Conservation (phyloP, 2,888 invertebrate species). For the Tillus elongatus region DNA sequence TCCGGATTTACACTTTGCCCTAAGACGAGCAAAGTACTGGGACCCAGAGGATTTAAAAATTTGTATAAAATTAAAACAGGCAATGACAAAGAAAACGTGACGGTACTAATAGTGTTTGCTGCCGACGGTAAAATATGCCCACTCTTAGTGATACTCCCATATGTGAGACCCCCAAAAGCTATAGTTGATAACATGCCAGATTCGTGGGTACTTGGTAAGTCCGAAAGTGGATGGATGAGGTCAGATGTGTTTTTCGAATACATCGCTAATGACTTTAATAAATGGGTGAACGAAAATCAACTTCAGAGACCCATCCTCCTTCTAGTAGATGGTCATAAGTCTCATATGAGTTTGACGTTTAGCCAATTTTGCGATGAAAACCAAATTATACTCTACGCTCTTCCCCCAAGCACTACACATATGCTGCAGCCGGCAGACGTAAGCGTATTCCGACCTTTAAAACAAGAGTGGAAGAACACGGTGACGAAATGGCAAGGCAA, state of each 20-base stretch:
- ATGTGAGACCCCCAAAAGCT: slow-evolving; percentile 16
- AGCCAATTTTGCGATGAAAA: no score
- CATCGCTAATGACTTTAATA: slow-evolving; percentile 18
- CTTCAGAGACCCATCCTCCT: slow-evolving; percentile 20
- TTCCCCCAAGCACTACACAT: no score
- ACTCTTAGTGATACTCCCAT: slow-evolving; percentile 15
- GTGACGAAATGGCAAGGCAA: slow-evolving; percentile 16
- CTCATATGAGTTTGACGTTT: no score
- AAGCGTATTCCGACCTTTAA: slow-evolving; percentile 23
- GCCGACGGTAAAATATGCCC: slow-evolving; percentile 13
- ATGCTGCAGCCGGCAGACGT: slow-evolving; percentile 26
- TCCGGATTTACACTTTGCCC: slow-evolving; percentile 30
- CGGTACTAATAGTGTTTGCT: slow-evolving; percentile 14
- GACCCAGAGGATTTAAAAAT: slow-evolving; percentile 11
- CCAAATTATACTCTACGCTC: no score
- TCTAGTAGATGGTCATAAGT: slow-evolving; percentile 8
- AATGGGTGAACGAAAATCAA: slow-evolving; percentile 14
- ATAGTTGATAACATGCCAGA: slow-evolving; percentile 17
- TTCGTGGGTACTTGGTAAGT: slow-evolving; percentile 15
- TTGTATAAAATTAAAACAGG: slow-evolving; percentile 11
- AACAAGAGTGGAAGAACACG: slow-evolving; percentile 23
- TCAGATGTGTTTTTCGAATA: slow-evolving; percentile 20
- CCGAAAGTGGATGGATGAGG: slow-evolving; percentile 23
- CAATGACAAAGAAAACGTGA: slow-evolving; percentile 16
- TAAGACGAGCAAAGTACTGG: slow-evolving; percentile 16